A percentile compares a stretch with the other conserved stretches of the same genome.
Evolutionary conservation across 64 coral and sea anemone species (phyloP).

Genomic region (Actinia equina): DNA sequence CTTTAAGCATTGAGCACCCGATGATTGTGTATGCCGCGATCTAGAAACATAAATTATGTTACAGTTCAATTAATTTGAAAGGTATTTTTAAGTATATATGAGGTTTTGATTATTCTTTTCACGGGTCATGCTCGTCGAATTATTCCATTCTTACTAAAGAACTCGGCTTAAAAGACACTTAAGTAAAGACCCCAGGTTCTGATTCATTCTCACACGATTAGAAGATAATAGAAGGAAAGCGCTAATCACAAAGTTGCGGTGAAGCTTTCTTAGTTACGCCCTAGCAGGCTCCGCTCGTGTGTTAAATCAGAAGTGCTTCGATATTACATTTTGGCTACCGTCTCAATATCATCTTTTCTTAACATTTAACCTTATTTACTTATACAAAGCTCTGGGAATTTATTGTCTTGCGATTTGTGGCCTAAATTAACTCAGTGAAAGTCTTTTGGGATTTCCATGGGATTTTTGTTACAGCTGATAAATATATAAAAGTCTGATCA

Average conservation of each 20-base stretch:
- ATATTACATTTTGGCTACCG: background rate
- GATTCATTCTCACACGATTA: background rate
- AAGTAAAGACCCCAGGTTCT: background rate
- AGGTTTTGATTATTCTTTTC: background rate
- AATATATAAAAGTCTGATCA: background rate
- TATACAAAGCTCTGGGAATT: background rate
- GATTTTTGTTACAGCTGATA: background rate
- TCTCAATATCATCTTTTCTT: background rate
- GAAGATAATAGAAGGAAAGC: background rate
- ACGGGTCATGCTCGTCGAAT: background rate
- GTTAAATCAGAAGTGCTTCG: background rate
- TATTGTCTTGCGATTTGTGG: background rate
- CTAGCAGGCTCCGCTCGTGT: background rate
- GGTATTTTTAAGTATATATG: background rate
- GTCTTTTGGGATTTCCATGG: background rate
- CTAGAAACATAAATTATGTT: background rate
- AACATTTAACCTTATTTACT: background rate
- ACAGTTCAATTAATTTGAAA: background rate
- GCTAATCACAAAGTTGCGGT: background rate
- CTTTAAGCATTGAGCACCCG: background rate
- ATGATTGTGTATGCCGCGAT: background rate
- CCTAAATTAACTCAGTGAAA: background rate
- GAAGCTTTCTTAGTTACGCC: conserved; percentile 1
- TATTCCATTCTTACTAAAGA: background rate
- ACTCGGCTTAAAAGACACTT: background rate